A percentile compares a stretch with the other conserved stretches of the same genome.
phyloP scores from a whole-genome alignment of 2,888 invertebrate species.

The Hemicrepidius hirtus region DNA sequence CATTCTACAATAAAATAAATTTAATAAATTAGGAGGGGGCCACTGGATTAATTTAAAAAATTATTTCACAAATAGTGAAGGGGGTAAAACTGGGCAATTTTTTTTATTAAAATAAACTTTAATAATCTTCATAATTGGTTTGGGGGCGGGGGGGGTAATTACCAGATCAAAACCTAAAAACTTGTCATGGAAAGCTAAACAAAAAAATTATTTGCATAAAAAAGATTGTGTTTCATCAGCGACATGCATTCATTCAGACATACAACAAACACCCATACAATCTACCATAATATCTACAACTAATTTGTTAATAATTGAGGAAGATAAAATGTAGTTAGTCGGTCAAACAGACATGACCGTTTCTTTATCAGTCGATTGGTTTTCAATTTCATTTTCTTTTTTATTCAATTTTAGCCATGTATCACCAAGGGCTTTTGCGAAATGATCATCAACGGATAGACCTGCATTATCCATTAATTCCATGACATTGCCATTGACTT shows the following conservation, averaged over 20 bases:
- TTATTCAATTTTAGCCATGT: constrained; percentile 87
- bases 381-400: constrained; percentile 74
- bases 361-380: constrained; percentile 63
- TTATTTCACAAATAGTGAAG: too few relatives aligned
- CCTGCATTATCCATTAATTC: constrained; percentile 77
- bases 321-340: constrained; percentile 38
- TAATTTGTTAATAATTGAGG: constrained; percentile 41
- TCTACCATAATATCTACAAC: constrained; percentile 38
- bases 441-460: constrained; percentile 90
- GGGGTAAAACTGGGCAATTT: too few relatives aligned
- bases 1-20: too few relatives aligned
- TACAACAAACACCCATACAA: constrained; percentile 34
- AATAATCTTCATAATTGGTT: too few relatives aligned
- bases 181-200: background rate
- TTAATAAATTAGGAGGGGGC: too few relatives aligned
- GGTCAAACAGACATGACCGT: constrained; percentile 66
- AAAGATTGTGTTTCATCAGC: background rate
- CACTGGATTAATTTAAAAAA: too few relatives aligned
- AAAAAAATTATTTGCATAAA: background rate
- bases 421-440: constrained; percentile 91
- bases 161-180: background rate
- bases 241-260: constrained; percentile 3
- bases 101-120: too few relatives aligned
- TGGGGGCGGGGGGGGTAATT: background rate
- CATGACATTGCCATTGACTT: constrained; percentile 70